Evolutionary conservation across 2,888 invertebrate genomes (phyloP).

Genomic region (Heterodera filipjevi): DNA sequence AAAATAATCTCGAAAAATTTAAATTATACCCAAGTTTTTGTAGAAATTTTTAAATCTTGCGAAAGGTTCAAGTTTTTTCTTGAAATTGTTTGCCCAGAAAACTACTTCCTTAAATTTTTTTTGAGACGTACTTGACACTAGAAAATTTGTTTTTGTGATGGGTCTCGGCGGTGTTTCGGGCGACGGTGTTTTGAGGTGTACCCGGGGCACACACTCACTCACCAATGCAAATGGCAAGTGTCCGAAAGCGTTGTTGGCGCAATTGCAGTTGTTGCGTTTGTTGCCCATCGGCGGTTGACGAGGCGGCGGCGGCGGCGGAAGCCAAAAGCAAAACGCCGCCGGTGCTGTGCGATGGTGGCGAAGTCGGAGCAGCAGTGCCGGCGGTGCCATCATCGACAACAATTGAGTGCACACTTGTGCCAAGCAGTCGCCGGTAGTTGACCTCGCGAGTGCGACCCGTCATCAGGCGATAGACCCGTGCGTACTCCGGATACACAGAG

Average conservation of each 20-base stretch:
- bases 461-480: conserved; percentile 58
- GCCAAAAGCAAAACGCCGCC: conserved; percentile 53
- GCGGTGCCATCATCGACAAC: background rate
- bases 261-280: conserved; percentile 2
- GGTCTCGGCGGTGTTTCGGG: no score
- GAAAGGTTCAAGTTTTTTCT: no score
- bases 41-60: no score
- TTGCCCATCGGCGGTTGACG: conserved; percentile 66
- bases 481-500: conserved; percentile 57
- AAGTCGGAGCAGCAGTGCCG: background rate
- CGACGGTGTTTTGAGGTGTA: no score
- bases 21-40: no score
- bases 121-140: background rate
- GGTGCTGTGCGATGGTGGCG: background rate
- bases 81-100: no score
- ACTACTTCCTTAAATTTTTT: no score
- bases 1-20: no score
- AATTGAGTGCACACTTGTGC: conserved; percentile 31
- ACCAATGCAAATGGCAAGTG: conserved; percentile 23
- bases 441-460: conserved; percentile 46
- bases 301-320: background rate
- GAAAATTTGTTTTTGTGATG: no score
- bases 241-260: background rate
- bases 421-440: conserved; percentile 47
- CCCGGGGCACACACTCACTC: background rate